Percentiles rank a stretch among this genome's conserved stretches.
Conservation (phyloP, 2,888 invertebrate species). For the Lithophane semibrunnea region DNA sequence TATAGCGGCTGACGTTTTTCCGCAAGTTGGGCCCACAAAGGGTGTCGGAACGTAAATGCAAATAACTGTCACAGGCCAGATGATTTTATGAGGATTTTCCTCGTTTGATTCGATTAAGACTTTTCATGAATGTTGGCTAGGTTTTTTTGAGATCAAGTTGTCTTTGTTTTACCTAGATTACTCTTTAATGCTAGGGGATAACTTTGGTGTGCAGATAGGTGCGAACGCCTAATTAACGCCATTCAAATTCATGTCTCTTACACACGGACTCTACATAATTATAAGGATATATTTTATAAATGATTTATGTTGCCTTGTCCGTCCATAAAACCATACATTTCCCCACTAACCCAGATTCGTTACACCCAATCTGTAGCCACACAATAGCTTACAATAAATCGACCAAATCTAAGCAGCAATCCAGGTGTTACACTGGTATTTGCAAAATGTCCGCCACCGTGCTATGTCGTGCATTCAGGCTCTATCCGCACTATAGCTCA, state of each 20-base stretch:
- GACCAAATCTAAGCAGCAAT: constrained; percentile 67
- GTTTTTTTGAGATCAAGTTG: neutral
- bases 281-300: too few species aligned
- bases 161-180: neutral
- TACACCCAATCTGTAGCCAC: constrained; percentile 49
- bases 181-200: too few species aligned
- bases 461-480: constrained; percentile 68
- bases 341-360: constrained; percentile 53
- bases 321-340: constrained; percentile 20
- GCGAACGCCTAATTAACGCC: too few species aligned
- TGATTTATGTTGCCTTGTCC: neutral
- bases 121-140: constrained; percentile 16
- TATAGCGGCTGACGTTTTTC: constrained; percentile 61
- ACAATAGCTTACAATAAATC: constrained; percentile 67
- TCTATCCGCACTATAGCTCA: constrained; percentile 76
- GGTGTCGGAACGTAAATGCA: constrained; percentile 59
- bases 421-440: constrained; percentile 72
- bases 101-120: constrained; percentile 39
- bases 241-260: neutral
- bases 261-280: neutral
- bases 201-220: neutral
- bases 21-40: constrained; percentile 57
- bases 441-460: constrained; percentile 71
- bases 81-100: constrained; percentile 55
- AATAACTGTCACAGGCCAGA: constrained; percentile 56